phyloP scores from a whole-genome alignment of 2,888 invertebrate species.

The Diarsia brunnea region DNA sequence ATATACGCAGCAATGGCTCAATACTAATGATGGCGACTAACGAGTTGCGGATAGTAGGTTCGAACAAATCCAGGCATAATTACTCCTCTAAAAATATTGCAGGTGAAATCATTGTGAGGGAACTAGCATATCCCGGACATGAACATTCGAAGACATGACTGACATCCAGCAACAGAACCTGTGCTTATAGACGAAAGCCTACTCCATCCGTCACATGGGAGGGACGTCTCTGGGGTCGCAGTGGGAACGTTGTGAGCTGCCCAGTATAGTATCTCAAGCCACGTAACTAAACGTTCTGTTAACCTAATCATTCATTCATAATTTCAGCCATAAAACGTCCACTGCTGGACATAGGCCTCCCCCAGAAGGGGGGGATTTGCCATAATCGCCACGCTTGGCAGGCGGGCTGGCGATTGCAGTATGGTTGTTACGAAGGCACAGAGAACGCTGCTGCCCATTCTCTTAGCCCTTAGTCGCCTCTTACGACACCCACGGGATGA shows the following conservation, averaged over 20 bases:
- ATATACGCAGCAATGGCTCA: not conserved
- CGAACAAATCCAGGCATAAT: not conserved
- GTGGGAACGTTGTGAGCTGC: not conserved
- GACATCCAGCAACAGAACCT: not conserved
- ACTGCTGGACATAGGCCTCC: too few relatives aligned
- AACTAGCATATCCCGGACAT: not conserved
- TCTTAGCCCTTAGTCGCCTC: too few relatives aligned
- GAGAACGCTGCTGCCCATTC: too few relatives aligned
- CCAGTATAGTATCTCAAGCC: not conserved
- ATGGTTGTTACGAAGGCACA: too few relatives aligned
- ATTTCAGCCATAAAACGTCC: too few relatives aligned
- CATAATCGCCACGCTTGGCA: too few relatives aligned
- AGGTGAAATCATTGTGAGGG: not conserved
- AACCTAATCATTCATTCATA: too few relatives aligned
- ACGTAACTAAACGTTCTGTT: conserved; percentile 1
- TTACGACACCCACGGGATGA: too few relatives aligned
- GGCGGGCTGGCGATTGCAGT: too few relatives aligned
- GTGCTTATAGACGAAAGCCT: not conserved
- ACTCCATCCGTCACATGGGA: not conserved
- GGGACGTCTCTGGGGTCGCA: not conserved
- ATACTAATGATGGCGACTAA: not conserved
- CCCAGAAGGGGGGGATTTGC: too few relatives aligned
- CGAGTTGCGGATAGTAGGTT: not conserved
- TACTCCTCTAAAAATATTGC: not conserved
- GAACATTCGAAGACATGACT: not conserved